Conservation (phyloP, 2,113 vertebrate species). For the Halichoeres trimaculatus region DNA sequence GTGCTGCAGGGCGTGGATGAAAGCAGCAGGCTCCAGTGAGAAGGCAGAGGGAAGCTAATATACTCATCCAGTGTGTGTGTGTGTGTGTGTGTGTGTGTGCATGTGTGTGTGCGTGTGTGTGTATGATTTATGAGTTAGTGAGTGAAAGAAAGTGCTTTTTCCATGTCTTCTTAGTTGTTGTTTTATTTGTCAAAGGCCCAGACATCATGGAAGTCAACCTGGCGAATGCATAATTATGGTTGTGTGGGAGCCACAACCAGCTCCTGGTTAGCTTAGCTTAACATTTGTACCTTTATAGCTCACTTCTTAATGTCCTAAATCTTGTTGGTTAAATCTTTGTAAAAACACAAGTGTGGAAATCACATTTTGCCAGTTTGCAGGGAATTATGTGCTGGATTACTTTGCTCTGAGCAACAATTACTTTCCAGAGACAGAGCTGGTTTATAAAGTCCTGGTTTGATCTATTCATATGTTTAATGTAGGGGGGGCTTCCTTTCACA, state of each 20-base stretch:
- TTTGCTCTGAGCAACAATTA: not conserved
- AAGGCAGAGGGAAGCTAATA: constrained; percentile 29
- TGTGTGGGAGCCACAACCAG: not conserved
- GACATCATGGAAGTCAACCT: not conserved
- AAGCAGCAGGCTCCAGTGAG: constrained; percentile 56
- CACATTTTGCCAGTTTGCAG: not conserved
- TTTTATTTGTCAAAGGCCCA: not conserved
- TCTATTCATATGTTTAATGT: no score
- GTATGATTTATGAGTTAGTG: not conserved
- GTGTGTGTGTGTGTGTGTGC: constrained; percentile 5
- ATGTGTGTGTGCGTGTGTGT: not conserved
- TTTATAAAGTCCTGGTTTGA: not conserved
- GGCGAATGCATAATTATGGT: not conserved
- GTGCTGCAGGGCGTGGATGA: constrained; percentile 73
- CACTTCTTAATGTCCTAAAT: not conserved
- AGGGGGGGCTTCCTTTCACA: no score
- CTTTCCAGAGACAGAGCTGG: not conserved
- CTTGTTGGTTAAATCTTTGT: not conserved
- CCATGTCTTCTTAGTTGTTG: constrained; percentile 13
- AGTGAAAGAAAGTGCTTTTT: constrained; percentile 12
- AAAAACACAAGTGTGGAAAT: not conserved
- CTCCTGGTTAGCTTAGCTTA: not conserved
- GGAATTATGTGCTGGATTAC: not conserved
- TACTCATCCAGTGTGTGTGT: constrained; percentile 1
- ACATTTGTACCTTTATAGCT: not conserved